phyloP scores from a whole-genome alignment of 1,140 invertebrate species.

The Nilaparvata lugens region DNA sequence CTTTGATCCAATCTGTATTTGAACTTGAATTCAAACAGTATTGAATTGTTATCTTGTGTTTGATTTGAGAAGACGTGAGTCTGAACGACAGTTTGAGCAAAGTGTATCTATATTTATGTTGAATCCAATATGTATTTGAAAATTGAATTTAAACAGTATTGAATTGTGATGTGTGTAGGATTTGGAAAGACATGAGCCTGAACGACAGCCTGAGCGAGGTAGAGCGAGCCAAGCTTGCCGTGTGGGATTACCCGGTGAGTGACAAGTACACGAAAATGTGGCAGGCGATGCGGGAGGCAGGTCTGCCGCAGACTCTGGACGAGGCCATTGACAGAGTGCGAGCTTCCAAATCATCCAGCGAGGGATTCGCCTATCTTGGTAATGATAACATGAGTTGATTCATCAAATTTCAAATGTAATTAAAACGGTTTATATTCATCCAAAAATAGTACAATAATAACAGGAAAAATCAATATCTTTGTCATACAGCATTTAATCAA shows the following conservation, averaged over 20 bases:
- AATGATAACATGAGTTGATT: slow-evolving; percentile 11
- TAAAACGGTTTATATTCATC: no score
- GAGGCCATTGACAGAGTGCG: slow-evolving; percentile 72
- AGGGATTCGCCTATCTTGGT: slow-evolving; percentile 89
- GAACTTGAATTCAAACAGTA: no score
- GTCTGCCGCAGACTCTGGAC: slow-evolving; percentile 62
- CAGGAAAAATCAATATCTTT: no score
- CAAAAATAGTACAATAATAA: no score
- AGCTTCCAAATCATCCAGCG: slow-evolving; percentile 58
- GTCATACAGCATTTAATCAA: no score
- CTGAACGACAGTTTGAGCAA: slow-evolving; percentile 84
- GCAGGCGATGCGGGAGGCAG: slow-evolving; percentile 89
- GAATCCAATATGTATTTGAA: no score
- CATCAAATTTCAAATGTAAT: neutral
- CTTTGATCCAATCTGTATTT: no score
- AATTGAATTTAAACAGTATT: neutral
- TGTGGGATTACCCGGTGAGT: slow-evolving; percentile 98
- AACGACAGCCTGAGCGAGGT: slow-evolving; percentile 84
- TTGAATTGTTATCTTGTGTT: no score
- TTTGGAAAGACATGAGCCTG: slow-evolving; percentile 96
- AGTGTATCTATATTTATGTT: no score
- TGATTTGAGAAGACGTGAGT: slow-evolving; percentile 97
- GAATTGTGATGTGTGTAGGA: slow-evolving; percentile 45
- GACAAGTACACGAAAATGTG: slow-evolving; percentile 99
- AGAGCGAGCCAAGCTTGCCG: slow-evolving; percentile 85